Evolutionary conservation across 1,140 invertebrate species (phyloP).

Genomic region (Aphis gossypii): DNA sequence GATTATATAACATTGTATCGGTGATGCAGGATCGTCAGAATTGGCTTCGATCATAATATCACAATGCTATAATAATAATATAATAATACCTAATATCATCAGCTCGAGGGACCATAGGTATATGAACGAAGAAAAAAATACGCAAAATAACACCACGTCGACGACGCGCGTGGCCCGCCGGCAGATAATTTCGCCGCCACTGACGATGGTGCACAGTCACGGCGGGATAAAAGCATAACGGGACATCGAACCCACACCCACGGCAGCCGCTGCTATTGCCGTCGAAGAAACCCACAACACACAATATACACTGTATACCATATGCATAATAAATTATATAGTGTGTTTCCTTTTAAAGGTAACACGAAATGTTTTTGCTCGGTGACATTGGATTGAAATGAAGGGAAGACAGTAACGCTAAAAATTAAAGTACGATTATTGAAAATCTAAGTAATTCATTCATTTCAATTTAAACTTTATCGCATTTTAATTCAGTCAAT

Average conservation of each 20-base stretch:
- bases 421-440: not conserved
- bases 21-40: not conserved
- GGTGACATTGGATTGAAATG: not conserved
- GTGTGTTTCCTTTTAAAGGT: not conserved
- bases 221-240: conserved; percentile 46
- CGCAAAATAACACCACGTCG: not conserved
- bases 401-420: not conserved
- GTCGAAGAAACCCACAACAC: not conserved
- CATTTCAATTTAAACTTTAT: not conserved
- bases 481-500: too few species aligned
- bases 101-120: not conserved
- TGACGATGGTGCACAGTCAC: conserved; percentile 11
- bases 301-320: not conserved
- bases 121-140: not conserved
- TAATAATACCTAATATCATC: not conserved
- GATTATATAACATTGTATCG: not conserved
- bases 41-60: not conserved
- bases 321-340: not conserved
- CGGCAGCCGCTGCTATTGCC: too few species aligned
- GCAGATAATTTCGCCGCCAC: not conserved
- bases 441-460: not conserved
- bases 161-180: not conserved
- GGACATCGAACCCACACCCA: conserved; percentile 44
- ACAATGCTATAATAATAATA: not conserved
- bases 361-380: not conserved